phyloP scores from a whole-genome alignment of 2,113 vertebrate genomes.

The Ahaetulla prasina region DNA sequence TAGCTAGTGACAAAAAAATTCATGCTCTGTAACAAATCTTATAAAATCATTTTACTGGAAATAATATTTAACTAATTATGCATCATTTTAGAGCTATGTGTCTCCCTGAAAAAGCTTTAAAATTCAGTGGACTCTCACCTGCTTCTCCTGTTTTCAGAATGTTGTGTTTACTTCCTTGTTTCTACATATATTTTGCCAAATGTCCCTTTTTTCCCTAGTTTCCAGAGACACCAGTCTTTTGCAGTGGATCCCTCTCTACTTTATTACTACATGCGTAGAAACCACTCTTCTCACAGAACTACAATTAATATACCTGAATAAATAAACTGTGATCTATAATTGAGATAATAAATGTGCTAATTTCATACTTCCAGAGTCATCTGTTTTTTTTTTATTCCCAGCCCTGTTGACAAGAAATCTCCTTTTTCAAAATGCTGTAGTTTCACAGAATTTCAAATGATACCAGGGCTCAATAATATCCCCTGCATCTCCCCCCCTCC shows the following conservation, averaged over 20 bases:
- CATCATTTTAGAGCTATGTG: not conserved
- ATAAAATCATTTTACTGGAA: conserved; percentile 9
- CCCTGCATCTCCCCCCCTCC: rapidly evolving
- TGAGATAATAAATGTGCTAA: not conserved
- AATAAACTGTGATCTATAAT: not conserved
- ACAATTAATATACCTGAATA: not conserved
- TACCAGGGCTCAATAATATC: not conserved
- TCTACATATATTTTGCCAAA: not conserved
- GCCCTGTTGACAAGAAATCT: not conserved
- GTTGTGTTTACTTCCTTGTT: not conserved
- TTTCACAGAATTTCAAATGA: not conserved
- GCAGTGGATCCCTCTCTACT: not conserved
- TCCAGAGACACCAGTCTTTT: not conserved
- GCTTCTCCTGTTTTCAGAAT: not conserved
- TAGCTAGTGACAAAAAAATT: not conserved
- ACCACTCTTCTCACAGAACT: not conserved
- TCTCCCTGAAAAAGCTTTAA: not conserved
- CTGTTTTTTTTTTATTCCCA: not conserved
- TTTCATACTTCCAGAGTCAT: not conserved
- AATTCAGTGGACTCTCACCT: not conserved
- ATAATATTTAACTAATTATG: conserved; percentile 1
- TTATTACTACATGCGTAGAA: not conserved
- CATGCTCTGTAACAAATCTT: not conserved
- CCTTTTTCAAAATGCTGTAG: not conserved
- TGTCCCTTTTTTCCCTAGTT: not conserved